Evolutionary conservation across 2,888 invertebrate species (phyloP), one percentile per base, ranked within the genome.

Genomic region (Zygaena filipendulae): DNA sequence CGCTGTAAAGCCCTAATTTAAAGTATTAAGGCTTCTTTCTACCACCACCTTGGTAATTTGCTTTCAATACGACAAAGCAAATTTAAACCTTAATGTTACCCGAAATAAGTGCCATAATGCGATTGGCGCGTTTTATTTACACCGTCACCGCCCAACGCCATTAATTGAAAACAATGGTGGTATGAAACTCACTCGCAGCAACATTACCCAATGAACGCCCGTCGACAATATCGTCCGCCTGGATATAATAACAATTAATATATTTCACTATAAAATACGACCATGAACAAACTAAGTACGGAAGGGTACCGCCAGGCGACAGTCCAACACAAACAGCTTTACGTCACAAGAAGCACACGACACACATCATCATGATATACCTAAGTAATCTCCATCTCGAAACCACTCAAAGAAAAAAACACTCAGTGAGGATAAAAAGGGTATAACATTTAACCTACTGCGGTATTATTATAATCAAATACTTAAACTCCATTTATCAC

Each of bases 151-250:
- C 48, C 59, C 69, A 45, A 48, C 69, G 71, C 74, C 74, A 36
- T 47, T 21, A 53, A 55, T 69, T 71, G 68, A 71, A 52, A 52
- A 68, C 67, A 68, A 63, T 66, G 67, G 72, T 71, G 70, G 55
- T 52, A 58, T 61, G 68, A 69, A 67, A 75, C 70, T 74, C 74
- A 77, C 75, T 68, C 61, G 44, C 51, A 42, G 48, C 50, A 47
- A 56, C 49, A 53, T 61, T 63, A 71, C 66, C 57, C 52, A n/a
- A 52, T 50, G 49, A 51, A 46, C 42, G 45, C 45, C 49, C 49
- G 61, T 47, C 42, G 53, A 31, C 32, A 35, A 45, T 40, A 25
- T 33, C 36, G 33, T 41, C 50, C 42, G 44, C 48, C 49, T 44
- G 44, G 42, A 52, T 53, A 63, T 52, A 61, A 56, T 58, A 58